Percentiles rank a stretch among this genome's conserved stretches.
These are phyloP conservation scores for Drosophila grimshawi DNA, from an alignment of 1,140 invertebrate genomes.

Conservation along the genomic window DNA sequence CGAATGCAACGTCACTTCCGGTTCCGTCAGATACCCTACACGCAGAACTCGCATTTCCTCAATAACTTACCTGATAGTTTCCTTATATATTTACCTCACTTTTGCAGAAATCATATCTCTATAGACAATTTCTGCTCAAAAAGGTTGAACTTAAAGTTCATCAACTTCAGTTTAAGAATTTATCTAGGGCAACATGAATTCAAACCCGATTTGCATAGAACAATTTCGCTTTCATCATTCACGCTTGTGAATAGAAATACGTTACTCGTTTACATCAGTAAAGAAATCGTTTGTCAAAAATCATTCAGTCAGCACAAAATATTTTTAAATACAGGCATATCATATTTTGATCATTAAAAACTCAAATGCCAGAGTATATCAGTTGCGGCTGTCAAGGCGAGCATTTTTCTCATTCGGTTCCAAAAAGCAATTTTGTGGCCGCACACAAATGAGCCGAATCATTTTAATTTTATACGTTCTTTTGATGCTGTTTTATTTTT, in stretches of 20 bases:
- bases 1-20: slow-evolving; percentile 76
- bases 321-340: neutral
- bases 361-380: slow-evolving; percentile 2
- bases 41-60: neutral
- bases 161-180: neutral
- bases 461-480: slow-evolving; percentile 44
- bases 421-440: slow-evolving; percentile 57
- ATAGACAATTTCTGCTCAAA: neutral
- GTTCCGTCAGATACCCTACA: slow-evolving; percentile 36
- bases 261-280: neutral
- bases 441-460: slow-evolving; percentile 78
- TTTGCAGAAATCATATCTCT: neutral
- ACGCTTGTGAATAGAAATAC: too few relatives aligned
- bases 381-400: neutral
- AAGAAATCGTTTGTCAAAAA: neutral
- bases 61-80: neutral
- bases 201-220: neutral
- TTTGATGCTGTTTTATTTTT: slow-evolving; percentile 4
- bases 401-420: neutral
- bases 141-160: too few relatives aligned
- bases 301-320: neutral
- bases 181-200: too few relatives aligned
- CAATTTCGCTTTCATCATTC: neutral
- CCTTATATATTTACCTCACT: neutral
- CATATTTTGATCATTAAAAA: neutral